Conservation (phyloP, 2,113 vertebrate genomes). For the Misgurnus mizolepis region DNA sequence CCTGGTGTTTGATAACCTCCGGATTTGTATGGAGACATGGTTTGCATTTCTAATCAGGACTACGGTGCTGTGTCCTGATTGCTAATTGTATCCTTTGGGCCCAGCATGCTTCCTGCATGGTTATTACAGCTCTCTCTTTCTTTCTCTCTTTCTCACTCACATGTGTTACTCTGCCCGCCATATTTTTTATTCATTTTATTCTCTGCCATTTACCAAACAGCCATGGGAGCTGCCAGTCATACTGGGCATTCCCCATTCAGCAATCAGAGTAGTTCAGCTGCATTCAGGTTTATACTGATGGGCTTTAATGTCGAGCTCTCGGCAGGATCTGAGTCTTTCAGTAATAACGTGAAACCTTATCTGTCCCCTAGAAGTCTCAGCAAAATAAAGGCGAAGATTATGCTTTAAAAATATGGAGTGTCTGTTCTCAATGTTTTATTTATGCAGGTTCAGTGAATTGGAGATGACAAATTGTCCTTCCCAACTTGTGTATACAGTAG, state of each 20-base stretch:
- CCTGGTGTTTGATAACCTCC: constrained; percentile 49
- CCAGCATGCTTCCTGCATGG: constrained; percentile 47
- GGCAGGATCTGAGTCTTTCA: constrained; percentile 18
- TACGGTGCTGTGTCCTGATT: constrained; percentile 47
- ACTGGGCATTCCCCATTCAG: constrained; percentile 37
- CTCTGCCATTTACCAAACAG: constrained; percentile 42
- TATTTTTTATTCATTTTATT: constrained; percentile 44
- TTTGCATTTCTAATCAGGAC: constrained; percentile 53
- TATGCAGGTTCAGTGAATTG: no score
- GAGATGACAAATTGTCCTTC: no score
- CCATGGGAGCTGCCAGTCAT: constrained; percentile 32
- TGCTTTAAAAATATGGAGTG: not conserved
- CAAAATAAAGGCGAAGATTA: constrained; percentile 9
- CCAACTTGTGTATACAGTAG: no score
- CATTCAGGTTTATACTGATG: constrained; percentile 16
- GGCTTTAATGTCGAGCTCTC: constrained; percentile 17
- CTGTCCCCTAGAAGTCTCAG: constrained; percentile 10
- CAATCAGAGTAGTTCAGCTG: constrained; percentile 25
- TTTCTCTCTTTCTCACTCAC: not conserved
- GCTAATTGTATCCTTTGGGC: constrained; percentile 58
- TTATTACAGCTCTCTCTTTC: constrained; percentile 46
- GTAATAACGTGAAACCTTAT: constrained; percentile 7
- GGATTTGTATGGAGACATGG: constrained; percentile 46
- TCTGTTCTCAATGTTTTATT: not conserved
- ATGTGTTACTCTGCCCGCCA: constrained; percentile 6